Percentiles rank a stretch among this genome's conserved stretches.
Conservation (phyloP, 2,888 invertebrate species). For the Napeogenes inachia region DNA sequence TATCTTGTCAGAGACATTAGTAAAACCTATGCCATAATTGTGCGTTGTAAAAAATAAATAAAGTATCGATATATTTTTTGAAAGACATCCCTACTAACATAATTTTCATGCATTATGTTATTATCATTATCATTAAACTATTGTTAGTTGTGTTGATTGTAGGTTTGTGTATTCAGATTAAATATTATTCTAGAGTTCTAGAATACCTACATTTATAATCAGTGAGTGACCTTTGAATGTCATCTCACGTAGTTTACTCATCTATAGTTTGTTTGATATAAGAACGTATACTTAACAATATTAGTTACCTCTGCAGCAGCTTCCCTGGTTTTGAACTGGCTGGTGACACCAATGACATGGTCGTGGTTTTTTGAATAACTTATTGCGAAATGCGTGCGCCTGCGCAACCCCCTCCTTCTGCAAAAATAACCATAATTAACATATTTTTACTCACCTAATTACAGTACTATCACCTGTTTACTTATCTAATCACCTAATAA, state of each 20-base stretch:
- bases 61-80: too few relatives aligned
- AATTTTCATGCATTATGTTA: too few relatives aligned
- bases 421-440: slow-evolving; percentile 32
- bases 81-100: too few relatives aligned
- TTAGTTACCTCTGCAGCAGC: slow-evolving; percentile 84
- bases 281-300: too few relatives aligned
- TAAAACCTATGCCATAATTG: too few relatives aligned
- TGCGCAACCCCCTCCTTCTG: slow-evolving; percentile 83
- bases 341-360: slow-evolving; percentile 89
- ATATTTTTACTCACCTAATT: neutral
- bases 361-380: slow-evolving; percentile 84
- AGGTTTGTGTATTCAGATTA: slow-evolving; percentile 36
- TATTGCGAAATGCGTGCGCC: slow-evolving; percentile 85
- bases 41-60: too few relatives aligned
- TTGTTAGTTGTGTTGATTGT: neutral
- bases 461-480: neutral
- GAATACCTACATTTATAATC: slow-evolving; percentile 35
- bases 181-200: slow-evolving; percentile 34
- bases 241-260: slow-evolving; percentile 27
- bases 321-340: slow-evolving; percentile 84
- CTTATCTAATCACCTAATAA: too few relatives aligned
- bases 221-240: slow-evolving; percentile 55
- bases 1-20: too few relatives aligned
- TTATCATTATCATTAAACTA: neutral
- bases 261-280: too few relatives aligned